Conservation (phyloP, 2,888 invertebrate genomes). For the Ryuthela nishihirai region DNA sequence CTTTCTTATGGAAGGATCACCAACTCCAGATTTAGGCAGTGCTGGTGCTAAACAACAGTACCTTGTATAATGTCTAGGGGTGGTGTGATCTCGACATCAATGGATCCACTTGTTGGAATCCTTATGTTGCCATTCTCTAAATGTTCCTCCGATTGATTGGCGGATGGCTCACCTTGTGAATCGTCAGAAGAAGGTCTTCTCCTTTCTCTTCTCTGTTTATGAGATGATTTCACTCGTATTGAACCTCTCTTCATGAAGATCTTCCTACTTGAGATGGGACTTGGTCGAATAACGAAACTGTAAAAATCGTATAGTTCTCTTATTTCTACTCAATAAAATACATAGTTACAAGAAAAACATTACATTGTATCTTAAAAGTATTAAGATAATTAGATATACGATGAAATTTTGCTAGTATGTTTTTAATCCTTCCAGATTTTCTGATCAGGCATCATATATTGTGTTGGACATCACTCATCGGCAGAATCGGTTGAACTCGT, state of each 20-base stretch:
- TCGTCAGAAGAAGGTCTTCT: slow-evolving; percentile 8
- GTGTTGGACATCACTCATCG: no score
- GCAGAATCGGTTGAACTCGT: no score
- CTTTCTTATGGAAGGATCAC: no score
- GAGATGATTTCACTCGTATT: slow-evolving; percentile 29
- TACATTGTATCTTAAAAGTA: no score
- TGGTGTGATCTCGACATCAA: slow-evolving; percentile 26
- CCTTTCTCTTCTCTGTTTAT: slow-evolving; percentile 8
- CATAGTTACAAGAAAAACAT: no score
- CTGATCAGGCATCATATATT: no score
- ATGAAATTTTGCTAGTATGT: no score
- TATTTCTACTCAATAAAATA: background rate
- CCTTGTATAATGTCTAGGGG: slow-evolving; percentile 15
- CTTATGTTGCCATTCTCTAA: slow-evolving; percentile 9
- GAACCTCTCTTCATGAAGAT: slow-evolving; percentile 60
- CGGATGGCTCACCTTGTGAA: background rate
- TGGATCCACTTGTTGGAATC: slow-evolving; percentile 10
- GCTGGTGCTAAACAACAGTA: slow-evolving; percentile 10
- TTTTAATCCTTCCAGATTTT: no score
- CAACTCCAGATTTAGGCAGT: no score
- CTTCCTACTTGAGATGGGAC: slow-evolving; percentile 91
- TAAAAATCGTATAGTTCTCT: slow-evolving; percentile 43
- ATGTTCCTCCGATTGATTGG: background rate
- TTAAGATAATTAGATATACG: no score
- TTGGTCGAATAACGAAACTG: slow-evolving; percentile 87